phyloP scores from a whole-genome alignment of 2,888 invertebrate species.

The Rhagonycha fulva region DNA sequence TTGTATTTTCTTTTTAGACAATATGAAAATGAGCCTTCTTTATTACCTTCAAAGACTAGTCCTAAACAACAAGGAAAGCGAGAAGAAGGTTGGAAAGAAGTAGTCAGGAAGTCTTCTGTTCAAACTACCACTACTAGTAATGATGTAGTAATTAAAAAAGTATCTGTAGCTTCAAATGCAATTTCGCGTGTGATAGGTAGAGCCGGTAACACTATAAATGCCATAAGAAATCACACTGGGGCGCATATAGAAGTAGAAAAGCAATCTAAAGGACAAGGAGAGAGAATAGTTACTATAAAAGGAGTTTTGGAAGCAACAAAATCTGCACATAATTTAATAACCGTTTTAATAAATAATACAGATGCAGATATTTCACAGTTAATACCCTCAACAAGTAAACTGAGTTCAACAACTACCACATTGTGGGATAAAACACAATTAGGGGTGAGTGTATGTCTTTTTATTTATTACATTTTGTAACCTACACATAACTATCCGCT shows the following conservation, averaged over 20 bases:
- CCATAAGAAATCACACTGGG: constrained; percentile 93
- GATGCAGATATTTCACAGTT: constrained; percentile 88
- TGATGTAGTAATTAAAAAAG: constrained; percentile 78
- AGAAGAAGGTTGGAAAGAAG: constrained; percentile 97
- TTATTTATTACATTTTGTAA: neutral
- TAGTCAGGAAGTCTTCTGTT: constrained; percentile 81
- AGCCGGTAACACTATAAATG: constrained; percentile 97
- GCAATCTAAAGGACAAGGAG: constrained; percentile 91
- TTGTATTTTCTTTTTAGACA: constrained; percentile 18
- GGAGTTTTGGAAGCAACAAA: constrained; percentile 91
- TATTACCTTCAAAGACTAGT: constrained; percentile 58
- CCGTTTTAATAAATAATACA: constrained; percentile 91
- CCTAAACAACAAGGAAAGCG: constrained; percentile 71
- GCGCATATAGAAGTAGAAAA: constrained; percentile 99
- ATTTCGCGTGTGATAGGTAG: constrained; percentile 97
- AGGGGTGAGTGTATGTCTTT: constrained; percentile 51
- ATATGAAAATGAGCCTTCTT: constrained; percentile 28
- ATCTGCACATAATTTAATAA: constrained; percentile 89
- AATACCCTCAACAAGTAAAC: constrained; percentile 64
- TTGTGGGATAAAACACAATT: constrained; percentile 63
- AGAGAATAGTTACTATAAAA: constrained; percentile 93
- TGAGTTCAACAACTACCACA: constrained; percentile 60
- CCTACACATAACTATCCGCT: too few species aligned
- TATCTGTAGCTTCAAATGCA: constrained; percentile 91
- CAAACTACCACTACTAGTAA: constrained; percentile 52